These are phyloP conservation scores for Catonia carolina DNA, from an alignment of 2,888 invertebrate genomes.

Conservation along the genomic window DNA sequence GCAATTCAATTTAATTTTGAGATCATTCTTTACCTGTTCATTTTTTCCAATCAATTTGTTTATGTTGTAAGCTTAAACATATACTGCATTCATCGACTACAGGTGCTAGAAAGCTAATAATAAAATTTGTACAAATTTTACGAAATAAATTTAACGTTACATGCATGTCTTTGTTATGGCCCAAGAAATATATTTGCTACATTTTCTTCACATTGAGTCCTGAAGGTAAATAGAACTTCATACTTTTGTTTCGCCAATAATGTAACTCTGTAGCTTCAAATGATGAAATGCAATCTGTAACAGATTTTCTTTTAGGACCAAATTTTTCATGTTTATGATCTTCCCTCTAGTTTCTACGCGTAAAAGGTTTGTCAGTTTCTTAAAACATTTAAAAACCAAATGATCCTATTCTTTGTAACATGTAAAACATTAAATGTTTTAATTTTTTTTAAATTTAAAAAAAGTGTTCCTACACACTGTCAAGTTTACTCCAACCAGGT, in stretches of 20 bases:
- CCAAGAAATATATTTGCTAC: not conserved
- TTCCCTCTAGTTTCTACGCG: conserved; percentile 15
- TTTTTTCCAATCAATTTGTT: not conserved
- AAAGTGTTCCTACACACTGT: not conserved
- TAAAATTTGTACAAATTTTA: not conserved
- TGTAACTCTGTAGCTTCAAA: not conserved
- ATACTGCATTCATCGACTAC: conserved; percentile 6
- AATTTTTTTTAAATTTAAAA: too few species aligned
- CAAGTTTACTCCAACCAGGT: not conserved
- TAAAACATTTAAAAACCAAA: conserved; percentile 9
- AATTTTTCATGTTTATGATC: not conserved
- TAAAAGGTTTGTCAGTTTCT: not conserved
- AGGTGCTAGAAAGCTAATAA: not conserved
- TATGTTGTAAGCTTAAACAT: not conserved
- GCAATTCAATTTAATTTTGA: not conserved
- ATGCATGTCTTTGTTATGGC: not conserved
- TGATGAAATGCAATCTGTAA: not conserved
- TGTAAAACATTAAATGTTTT: not conserved
- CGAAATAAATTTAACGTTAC: not conserved
- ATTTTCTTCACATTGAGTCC: not conserved
- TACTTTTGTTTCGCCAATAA: not conserved
- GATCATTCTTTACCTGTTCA: not conserved
- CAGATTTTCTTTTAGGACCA: not conserved
- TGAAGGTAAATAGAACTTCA: not conserved
- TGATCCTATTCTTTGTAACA: conserved; percentile 13